Conservation (phyloP, 2,113 vertebrate genomes). For the Blennius ocellaris region DNA sequence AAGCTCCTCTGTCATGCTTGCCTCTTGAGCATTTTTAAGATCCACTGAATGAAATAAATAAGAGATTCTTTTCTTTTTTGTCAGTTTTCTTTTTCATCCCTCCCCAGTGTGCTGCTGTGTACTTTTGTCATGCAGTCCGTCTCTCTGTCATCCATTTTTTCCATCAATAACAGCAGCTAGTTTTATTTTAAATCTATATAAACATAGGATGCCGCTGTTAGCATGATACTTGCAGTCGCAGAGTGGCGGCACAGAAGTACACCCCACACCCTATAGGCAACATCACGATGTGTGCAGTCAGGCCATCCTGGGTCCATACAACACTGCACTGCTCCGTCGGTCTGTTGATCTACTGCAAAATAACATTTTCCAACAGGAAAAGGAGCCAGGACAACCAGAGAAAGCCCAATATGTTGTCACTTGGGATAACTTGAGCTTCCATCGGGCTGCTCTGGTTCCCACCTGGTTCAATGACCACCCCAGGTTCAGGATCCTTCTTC, state of each 20-base stretch:
- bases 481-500: no score
- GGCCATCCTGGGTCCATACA: no score
- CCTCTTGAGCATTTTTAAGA: slow-evolving; percentile 72
- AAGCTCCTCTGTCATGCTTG: slow-evolving; percentile 75
- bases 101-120: slow-evolving; percentile 49
- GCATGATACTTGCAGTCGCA: not conserved
- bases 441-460: no score
- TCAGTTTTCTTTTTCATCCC: slow-evolving; percentile 52
- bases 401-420: no score
- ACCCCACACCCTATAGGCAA: no score
- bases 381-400: no score
- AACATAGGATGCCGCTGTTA: not conserved
- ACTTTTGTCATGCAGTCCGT: slow-evolving; percentile 20
- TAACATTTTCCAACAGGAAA: no score
- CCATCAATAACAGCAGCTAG: slow-evolving; percentile 14
- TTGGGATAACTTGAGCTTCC: no score
- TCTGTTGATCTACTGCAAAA: no score
- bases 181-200: not conserved
- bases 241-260: not conserved
- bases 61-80: slow-evolving; percentile 63
- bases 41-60: slow-evolving; percentile 74
- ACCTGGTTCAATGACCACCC: no score
- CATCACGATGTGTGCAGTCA: no score
- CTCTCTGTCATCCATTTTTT: slow-evolving; percentile 17
- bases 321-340: no score